Evolutionary conservation across 2,797 vertebrate species (phyloP).

Genomic region (Esox lucius): DNA sequence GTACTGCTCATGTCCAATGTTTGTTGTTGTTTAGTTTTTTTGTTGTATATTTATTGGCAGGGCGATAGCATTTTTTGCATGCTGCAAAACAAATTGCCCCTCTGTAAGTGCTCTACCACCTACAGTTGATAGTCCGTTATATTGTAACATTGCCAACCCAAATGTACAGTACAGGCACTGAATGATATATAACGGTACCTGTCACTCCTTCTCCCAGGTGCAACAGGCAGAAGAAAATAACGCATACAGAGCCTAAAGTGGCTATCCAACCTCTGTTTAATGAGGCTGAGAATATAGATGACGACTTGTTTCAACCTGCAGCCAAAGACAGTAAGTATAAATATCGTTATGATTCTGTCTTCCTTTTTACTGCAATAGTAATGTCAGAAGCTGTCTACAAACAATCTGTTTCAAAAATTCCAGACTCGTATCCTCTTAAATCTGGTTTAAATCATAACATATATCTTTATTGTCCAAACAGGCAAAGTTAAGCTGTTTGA

Average conservation of each 20-base stretch:
- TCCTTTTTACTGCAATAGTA: neutral
- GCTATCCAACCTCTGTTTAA: conserved; percentile 71
- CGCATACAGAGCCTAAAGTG: neutral
- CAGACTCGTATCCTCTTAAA: neutral
- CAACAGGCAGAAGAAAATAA: conserved; percentile 68
- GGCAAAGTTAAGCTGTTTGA: conserved; percentile 78
- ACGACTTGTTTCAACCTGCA: conserved; percentile 68
- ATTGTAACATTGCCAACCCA: neutral
- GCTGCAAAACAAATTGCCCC: no score
- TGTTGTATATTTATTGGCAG: no score
- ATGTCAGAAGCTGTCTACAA: neutral
- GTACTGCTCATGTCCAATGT: no score
- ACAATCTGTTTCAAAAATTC: neutral
- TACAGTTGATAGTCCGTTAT: neutral
- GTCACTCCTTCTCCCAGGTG: conserved; percentile 52
- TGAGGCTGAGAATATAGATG: conserved; percentile 67
- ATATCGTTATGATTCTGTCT: neutral
- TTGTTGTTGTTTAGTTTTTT: no score
- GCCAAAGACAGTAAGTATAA: conserved; percentile 64
- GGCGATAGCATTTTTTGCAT: no score
- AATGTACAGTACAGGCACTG: neutral
- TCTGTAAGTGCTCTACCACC: no score
- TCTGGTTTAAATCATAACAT: neutral
- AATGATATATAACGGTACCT: neutral
- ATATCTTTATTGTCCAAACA: conserved; percentile 15